Conservation (phyloP, 1,140 invertebrate species). For the Samia ricini region DNA sequence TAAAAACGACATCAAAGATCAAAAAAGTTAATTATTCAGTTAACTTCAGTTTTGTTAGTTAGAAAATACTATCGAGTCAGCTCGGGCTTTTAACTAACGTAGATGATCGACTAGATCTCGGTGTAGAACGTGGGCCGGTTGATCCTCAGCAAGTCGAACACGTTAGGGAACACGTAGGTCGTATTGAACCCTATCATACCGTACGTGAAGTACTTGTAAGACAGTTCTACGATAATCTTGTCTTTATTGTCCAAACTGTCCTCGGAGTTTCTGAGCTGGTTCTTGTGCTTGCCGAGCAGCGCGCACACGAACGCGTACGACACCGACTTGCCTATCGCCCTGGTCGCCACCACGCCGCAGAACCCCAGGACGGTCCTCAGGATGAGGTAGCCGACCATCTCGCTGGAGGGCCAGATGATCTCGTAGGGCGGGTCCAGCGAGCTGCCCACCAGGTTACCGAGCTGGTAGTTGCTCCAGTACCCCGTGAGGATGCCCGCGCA, state of each 20-base stretch:
- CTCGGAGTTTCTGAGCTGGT: slow-evolving; percentile 80
- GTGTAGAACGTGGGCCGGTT: slow-evolving; percentile 90
- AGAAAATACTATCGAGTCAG: not conserved
- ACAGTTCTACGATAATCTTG: slow-evolving; percentile 87
- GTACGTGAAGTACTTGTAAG: slow-evolving; percentile 88
- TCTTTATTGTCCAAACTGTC: slow-evolving; percentile 82
- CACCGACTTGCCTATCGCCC: slow-evolving; percentile 83
- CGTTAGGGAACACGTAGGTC: slow-evolving; percentile 86
- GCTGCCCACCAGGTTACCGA: slow-evolving; percentile 81
- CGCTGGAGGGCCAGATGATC: slow-evolving; percentile 87
- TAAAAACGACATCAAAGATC: too few relatives aligned
- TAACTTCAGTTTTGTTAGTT: not conserved
- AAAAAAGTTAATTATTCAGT: too few relatives aligned
- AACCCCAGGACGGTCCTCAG: slow-evolving; percentile 87
- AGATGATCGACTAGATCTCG: slow-evolving; percentile 83
- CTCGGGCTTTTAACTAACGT: not conserved
- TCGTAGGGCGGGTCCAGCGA: slow-evolving; percentile 81
- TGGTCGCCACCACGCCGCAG: slow-evolving; percentile 82
- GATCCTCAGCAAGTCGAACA: slow-evolving; percentile 87
- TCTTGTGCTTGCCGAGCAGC: slow-evolving; percentile 82
- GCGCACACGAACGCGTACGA: slow-evolving; percentile 84
- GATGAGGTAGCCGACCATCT: slow-evolving; percentile 82
- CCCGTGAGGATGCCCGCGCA: slow-evolving; percentile 88
- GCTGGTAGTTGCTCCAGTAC: slow-evolving; percentile 91
- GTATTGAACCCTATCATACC: slow-evolving; percentile 87